phyloP scores from a whole-genome alignment of 2,888 invertebrate genomes.

The Sinelater perroti region DNA sequence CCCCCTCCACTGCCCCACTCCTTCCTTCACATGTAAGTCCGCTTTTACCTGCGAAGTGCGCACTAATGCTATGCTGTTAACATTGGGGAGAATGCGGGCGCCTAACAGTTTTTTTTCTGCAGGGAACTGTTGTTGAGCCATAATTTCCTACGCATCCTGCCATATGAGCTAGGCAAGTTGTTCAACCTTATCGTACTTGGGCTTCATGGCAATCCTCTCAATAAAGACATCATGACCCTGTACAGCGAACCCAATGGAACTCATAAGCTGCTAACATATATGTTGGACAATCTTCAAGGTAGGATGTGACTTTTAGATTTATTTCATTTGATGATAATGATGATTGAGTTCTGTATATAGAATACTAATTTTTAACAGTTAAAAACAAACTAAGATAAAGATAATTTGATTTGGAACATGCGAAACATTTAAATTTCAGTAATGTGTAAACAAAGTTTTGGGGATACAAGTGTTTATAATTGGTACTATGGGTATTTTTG shows the following conservation, averaged over 20 bases:
- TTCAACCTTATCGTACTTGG: constrained; percentile 95
- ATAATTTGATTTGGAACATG: no score
- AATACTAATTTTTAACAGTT: no score
- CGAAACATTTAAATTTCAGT: no score
- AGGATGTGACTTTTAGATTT: constrained; percentile 52
- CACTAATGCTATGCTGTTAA: no score
- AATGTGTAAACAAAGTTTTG: no score
- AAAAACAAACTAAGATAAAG: no score
- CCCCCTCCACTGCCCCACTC: constrained; percentile 12
- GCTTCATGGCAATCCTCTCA: constrained; percentile 92
- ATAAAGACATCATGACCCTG: constrained; percentile 89
- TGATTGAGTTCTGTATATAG: background rate
- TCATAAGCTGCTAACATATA: constrained; percentile 90
- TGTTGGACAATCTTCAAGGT: constrained; percentile 97
- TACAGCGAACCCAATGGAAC: constrained; percentile 95
- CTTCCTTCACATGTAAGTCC: constrained; percentile 7
- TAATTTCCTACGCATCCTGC: constrained; percentile 92
- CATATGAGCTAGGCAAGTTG: constrained; percentile 96
- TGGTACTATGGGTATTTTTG: no score
- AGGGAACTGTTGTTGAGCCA: constrained; percentile 94
- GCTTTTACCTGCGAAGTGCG: background rate
- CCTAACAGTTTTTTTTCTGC: no score
- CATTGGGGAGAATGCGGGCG: no score
- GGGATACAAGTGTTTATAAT: no score
- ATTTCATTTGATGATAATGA: background rate